Evolutionary conservation across 2,113 vertebrate species (phyloP).

Genomic region (Pholis gunnellus): DNA sequence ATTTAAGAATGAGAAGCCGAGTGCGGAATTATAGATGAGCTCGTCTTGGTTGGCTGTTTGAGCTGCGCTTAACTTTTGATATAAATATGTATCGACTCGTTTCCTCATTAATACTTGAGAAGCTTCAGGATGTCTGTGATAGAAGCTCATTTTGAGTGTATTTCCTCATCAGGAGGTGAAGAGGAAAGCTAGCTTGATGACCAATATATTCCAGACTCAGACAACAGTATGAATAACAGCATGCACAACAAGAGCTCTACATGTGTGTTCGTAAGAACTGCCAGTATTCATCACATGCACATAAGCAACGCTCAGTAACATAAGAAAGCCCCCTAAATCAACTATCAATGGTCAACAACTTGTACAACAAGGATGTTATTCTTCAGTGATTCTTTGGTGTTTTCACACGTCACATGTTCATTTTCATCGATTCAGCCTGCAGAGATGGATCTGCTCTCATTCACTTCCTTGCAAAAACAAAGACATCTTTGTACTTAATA

Average conservation of each 20-base stretch:
- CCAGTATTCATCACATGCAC: not conserved
- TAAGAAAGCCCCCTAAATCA: too few species aligned
- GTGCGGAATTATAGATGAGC: conserved; percentile 28
- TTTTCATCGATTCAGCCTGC: not conserved
- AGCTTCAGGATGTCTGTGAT: not conserved
- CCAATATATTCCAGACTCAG: not conserved
- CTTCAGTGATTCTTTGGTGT: not conserved
- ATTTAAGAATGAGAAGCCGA: conserved; percentile 39
- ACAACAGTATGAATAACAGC: not conserved
- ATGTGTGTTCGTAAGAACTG: not conserved
- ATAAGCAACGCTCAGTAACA: too few species aligned
- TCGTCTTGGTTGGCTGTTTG: conserved; percentile 6
- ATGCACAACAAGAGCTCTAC: not conserved
- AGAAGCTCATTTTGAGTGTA: not conserved
- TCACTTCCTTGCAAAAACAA: not conserved
- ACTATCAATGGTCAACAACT: too few species aligned
- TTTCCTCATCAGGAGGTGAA: conserved; percentile 6
- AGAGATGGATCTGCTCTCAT: too few species aligned
- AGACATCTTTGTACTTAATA: not conserved
- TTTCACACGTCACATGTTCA: not conserved
- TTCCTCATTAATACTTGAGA: conserved; percentile 35
- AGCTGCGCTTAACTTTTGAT: conserved; percentile 3
- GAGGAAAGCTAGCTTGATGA: not conserved
- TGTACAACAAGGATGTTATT: not conserved
- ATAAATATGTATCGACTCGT: conserved; percentile 26